Evolutionary conservation across 2,888 invertebrate genomes (phyloP).

Genomic region (Sclerodermus sp.): DNA sequence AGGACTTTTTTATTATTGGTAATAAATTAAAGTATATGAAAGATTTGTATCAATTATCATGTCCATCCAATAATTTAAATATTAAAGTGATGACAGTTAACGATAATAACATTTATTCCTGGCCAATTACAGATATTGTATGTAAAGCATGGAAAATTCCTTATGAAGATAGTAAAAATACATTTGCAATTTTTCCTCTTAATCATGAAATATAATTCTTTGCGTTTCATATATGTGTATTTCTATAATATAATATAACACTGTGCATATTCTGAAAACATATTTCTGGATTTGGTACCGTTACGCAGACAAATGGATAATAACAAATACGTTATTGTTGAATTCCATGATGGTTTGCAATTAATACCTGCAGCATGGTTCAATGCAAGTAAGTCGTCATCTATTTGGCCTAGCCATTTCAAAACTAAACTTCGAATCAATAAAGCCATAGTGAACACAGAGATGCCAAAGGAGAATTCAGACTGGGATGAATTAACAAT

Average conservation of each 20-base stretch:
- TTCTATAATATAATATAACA: no score
- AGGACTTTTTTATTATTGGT: slow-evolving; percentile 4
- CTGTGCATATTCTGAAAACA: not conserved
- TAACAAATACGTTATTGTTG: not conserved
- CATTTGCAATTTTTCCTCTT: not conserved
- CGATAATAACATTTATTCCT: slow-evolving; percentile 1
- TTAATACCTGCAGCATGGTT: slow-evolving; percentile 4
- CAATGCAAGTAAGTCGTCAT: not conserved
- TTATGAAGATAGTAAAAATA: slow-evolving; percentile 1
- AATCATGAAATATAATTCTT: not conserved
- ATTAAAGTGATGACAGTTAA: slow-evolving; percentile 3
- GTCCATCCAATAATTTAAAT: slow-evolving; percentile 2
- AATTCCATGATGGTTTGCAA: slow-evolving; percentile 3
- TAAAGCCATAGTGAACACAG: not conserved
- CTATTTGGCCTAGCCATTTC: slow-evolving; percentile 5
- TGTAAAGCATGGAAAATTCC: slow-evolving; percentile 8
- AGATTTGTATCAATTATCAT: slow-evolving; percentile 5
- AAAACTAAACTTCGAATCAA: slow-evolving; percentile 1
- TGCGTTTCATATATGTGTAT: not conserved
- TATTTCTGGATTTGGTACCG: not conserved
- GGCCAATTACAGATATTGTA: not conserved
- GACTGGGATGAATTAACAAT: not conserved
- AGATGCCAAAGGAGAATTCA: not conserved
- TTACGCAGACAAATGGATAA: not conserved
- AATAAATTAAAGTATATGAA: slow-evolving; percentile 6